Base-by-base conservation (phyloP, 2,113 vertebrate genomes). In the Passerina amoena region DNA sequence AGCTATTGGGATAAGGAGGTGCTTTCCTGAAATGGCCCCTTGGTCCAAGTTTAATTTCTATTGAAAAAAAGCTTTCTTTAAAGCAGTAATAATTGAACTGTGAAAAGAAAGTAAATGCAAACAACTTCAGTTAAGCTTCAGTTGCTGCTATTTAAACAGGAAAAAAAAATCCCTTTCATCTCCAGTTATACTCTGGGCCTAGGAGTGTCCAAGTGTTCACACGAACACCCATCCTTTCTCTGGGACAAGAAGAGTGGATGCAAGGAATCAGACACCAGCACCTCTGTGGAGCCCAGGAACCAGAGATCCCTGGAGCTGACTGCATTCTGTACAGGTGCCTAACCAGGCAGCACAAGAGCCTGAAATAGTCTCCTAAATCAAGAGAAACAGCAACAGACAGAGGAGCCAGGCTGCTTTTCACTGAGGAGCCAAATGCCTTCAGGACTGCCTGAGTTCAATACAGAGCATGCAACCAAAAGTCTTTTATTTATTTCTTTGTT, bases 401-500 rank as follows among this genome's bases (percentile, higher is more conserved):
- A 64, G 40, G 30, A 94, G 86, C 50, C 88, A 72, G 54, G 60
- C 66, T 89, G 81, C 89, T 80, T 85, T 82, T 45, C 73, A 37
- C 35, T 63, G 75, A 66, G 80, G 79, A 95, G 93, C 87, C 93
- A 97, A 94, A 96, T 93, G 94, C 91, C 94, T 90, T 47, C 71
- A 65, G 95, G 95, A 94, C 87, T 88, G 89, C 93, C 71, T 72
- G 93, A 50, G 82, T 86, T 96, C 86, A 94, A 89, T 69, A 91
- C 87, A 85, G 70, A 95, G 75, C 78, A 82, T 82, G 86, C 73
- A 96, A 94, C 69, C 81, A 53, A 89, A 90, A 92, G 89, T 54
- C 91, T 95, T 91, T 92, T 95, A 92, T 91, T 96, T 92, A 87
- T 94, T 82, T 86, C 89, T 96, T 96, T 96, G 95, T 94, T 96